Evolutionary conservation across 2,888 invertebrate species (phyloP).

Genomic region (Ormyrus pomaceus): DNA sequence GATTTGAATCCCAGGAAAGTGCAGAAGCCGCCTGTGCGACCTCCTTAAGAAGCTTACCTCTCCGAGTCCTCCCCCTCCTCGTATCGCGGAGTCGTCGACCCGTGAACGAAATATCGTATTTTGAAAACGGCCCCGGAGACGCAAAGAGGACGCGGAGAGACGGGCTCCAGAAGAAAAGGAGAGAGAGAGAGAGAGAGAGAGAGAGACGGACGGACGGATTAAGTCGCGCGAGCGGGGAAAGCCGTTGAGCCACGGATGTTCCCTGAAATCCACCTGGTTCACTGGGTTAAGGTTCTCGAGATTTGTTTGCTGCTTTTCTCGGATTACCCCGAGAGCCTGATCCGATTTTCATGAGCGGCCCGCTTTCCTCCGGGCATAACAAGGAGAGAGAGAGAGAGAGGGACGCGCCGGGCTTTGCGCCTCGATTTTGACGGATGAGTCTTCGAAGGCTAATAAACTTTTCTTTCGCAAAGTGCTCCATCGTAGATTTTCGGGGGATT

Average conservation of each 20-base stretch:
- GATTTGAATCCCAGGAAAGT: neutral
- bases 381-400: neutral
- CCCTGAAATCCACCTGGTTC: slow-evolving; percentile 39
- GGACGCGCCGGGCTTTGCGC: neutral
- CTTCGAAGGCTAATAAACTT: slow-evolving; percentile 18
- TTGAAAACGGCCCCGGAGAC: slow-evolving; percentile 23
- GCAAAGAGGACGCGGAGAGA: slow-evolving; percentile 29
- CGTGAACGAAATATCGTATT: slow-evolving; percentile 60
- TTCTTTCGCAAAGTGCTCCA: neutral
- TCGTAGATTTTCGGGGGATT: no score
- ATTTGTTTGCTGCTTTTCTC: slow-evolving; percentile 56
- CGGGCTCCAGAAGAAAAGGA: neutral
- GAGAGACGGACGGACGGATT: slow-evolving; percentile 22
- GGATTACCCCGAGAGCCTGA: slow-evolving; percentile 44
- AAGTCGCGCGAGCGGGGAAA: neutral
- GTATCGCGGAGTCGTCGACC: slow-evolving; percentile 52
- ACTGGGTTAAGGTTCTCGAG: slow-evolving; percentile 51
- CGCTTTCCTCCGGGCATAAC: neutral
- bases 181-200: neutral
- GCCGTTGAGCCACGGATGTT: slow-evolving; percentile 14
- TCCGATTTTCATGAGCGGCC: slow-evolving; percentile 51
- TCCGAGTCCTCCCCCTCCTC: neutral
- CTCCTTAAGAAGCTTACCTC: slow-evolving; percentile 64
- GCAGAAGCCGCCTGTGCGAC: slow-evolving; percentile 46
- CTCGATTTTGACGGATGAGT: slow-evolving; percentile 40